Evolutionary conservation across 2,113 vertebrate species (phyloP), one percentile per base, ranked within the genome.

Genomic region (Pelusios castaneus): DNA sequence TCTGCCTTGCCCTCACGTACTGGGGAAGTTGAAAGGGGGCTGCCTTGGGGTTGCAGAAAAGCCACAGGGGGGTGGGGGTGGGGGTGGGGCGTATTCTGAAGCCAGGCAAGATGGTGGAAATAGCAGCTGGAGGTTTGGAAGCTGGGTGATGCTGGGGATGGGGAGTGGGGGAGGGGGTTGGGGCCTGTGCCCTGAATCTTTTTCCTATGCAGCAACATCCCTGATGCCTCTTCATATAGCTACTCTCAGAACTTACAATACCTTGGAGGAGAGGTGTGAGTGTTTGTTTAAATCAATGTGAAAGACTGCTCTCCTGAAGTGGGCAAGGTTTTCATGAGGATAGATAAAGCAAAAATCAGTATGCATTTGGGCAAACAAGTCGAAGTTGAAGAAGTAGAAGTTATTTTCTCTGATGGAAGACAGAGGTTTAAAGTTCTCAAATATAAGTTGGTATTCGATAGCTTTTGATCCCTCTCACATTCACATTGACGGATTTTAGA

Each of bases 391-490:
- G 93, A 34, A 96, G 93, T 86, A 94, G 24, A 95, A 94, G 92
- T 93, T 80, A 67, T 83, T 95, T 94, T 90, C 95, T 94, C 92
- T 95, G 92, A 93, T 56, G 90, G 90, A 92, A 88, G 88, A 77
- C 0, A 4, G 60, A 85, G 76, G 90, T 91, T 89, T 87, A 89
- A 95, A 95, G 85, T 83, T 89, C 88, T 93, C 87, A 84, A 82
- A 94, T 90, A 82, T 91, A 94, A 96, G 96, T 90, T 95, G 91
- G 80, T 95, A 96, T 96, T 93, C 88, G 88, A 89, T 85, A 67
- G 85, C 94, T 94, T 94, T 86, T 94, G 91, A 94, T 91, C 95
- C 91, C 81, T 81, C 54, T 52, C 79, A 49, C 87, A 92, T 87
- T 82, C 95, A 96, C 94, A 84, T 77, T n/a, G 60, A 83, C 70